Evolutionary conservation across 2,113 vertebrate species (phyloP), one percentile per base, ranked within the genome.

Genomic region (Quiscalus mexicanus): DNA sequence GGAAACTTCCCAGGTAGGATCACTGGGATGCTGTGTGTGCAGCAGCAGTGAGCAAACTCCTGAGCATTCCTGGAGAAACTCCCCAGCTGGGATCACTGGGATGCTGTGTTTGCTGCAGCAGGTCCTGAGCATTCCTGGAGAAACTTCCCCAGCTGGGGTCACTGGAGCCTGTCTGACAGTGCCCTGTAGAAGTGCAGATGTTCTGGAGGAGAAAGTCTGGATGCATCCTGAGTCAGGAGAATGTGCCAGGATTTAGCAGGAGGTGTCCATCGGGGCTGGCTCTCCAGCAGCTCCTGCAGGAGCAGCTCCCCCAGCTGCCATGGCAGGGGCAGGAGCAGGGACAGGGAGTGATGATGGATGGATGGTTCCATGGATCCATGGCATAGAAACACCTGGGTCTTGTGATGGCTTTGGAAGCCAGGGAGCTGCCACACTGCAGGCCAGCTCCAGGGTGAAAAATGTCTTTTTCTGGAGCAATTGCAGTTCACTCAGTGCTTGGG

Each of bases 101-200:
- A 16, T 42, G 42, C 16, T 42, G 15, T 42, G 41, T 41, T 17
- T 42, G 42, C 16, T 7, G 6, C 42, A 42, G 42, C 42, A 44
- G 18, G 1, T 13, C 5, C 27, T 80, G 41, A 20, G 41, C 16
- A 9, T 30, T 55, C 62, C 62, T 56, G 8, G 41, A 12, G 41
- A 4, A 31, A 10, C 15, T 20, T 9, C 35, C 2, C 35, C 58
- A 50, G 35, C 4, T 44, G 39, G 77, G 63, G 21, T 58, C 41
- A 6, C 24, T 50, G 53, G 9, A 20, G 17, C 31, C 45, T 37
- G 44, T 47, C 24, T 44, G 25, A 0, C 41, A 44, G 59, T 3
- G 33, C 41, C 0, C 15, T 45, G 12, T 9, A 35, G 67, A 56
- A 59, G 5, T 8, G 15, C 25, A 11, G 12, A 3, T 1, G 5